A percentile compares a stretch with the other conserved stretches of the same genome.
Evolutionary conservation across 1,140 invertebrate genomes (phyloP).

Genomic region (Dreissena polymorpha): DNA sequence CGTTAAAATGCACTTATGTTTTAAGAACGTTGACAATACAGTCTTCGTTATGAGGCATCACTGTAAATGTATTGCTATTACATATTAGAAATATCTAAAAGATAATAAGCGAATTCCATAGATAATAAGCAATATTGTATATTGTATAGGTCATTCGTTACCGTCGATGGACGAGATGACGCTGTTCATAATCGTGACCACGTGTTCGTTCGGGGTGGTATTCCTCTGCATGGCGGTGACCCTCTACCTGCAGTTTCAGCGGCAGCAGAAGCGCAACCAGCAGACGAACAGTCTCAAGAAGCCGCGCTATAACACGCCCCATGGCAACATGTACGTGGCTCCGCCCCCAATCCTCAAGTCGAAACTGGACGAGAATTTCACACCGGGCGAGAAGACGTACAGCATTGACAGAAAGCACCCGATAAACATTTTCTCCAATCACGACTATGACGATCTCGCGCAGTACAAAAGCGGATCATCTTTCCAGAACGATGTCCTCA

Average conservation of each 20-base stretch:
- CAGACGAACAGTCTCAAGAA: constrained; percentile 54
- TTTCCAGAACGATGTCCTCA: constrained; percentile 28
- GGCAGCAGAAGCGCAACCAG: constrained; percentile 64
- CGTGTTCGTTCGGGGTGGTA: constrained; percentile 69
- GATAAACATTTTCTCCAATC: constrained; percentile 60
- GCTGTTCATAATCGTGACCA: constrained; percentile 68
- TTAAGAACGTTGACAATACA: too few species aligned
- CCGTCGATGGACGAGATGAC: constrained; percentile 70
- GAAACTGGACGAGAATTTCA: constrained; percentile 48
- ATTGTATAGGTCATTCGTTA: constrained; percentile 60
- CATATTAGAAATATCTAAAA: too few species aligned
- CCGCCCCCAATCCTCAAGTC: constrained; percentile 61
- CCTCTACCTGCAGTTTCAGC: constrained; percentile 68
- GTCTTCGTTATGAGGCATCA: too few species aligned
- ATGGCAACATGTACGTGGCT: constrained; percentile 64
- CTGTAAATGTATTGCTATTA: too few species aligned
- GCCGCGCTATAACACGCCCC: constrained; percentile 56
- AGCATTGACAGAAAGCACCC: constrained; percentile 50
- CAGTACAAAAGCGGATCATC: neutral
- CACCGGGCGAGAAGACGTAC: constrained; percentile 57
- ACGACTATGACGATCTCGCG: constrained; percentile 71
- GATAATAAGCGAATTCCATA: too few species aligned
- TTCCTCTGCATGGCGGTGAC: constrained; percentile 71
- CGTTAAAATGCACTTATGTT: too few species aligned
- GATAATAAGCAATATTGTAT: too few species aligned